Percentiles rank a stretch among this genome's conserved stretches.
Evolutionary conservation across 2,888 invertebrate genomes (phyloP).

Genomic region (Lithophane semibrunnea): DNA sequence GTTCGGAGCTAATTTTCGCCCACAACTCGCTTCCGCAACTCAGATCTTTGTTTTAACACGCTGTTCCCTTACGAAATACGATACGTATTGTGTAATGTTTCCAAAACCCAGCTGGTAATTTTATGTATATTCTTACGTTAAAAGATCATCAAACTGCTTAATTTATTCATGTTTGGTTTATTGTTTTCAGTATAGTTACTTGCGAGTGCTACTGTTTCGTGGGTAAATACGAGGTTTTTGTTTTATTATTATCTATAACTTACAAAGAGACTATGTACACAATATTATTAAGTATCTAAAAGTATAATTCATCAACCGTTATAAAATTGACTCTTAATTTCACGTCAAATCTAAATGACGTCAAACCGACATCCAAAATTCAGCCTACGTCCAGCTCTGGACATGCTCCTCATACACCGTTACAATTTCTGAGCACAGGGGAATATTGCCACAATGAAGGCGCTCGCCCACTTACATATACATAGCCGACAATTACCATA

Average conservation of each 20-base stretch:
- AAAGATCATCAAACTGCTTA: slow-evolving; percentile 24
- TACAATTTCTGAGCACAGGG: not conserved
- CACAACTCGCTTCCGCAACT: slow-evolving; percentile 36
- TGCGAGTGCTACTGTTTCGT: not conserved
- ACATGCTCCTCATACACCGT: slow-evolving; percentile 11
- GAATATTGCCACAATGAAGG: slow-evolving; percentile 25
- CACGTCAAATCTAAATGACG: not conserved
- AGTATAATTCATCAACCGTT: not conserved
- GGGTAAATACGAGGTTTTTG: not conserved
- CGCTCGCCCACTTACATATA: slow-evolving; percentile 37
- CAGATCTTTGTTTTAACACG: slow-evolving; percentile 31
- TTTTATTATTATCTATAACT: not conserved
- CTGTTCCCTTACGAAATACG: slow-evolving; percentile 20
- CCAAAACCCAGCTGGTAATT: slow-evolving; percentile 14
- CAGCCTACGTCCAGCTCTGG: not conserved
- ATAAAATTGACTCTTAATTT: not conserved
- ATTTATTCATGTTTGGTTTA: slow-evolving; percentile 40
- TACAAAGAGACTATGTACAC: not conserved
- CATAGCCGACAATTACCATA: slow-evolving; percentile 54
- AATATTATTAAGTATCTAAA: not conserved
- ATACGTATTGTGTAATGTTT: slow-evolving; percentile 2
- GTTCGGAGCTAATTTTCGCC: slow-evolving; percentile 53
- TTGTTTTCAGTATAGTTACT: slow-evolving; percentile 1
- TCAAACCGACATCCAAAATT: not conserved
- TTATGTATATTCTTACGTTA: not conserved